Evolutionary conservation across 2,113 vertebrate species (phyloP).

Genomic region (Chlorocebus sabaeus): DNA sequence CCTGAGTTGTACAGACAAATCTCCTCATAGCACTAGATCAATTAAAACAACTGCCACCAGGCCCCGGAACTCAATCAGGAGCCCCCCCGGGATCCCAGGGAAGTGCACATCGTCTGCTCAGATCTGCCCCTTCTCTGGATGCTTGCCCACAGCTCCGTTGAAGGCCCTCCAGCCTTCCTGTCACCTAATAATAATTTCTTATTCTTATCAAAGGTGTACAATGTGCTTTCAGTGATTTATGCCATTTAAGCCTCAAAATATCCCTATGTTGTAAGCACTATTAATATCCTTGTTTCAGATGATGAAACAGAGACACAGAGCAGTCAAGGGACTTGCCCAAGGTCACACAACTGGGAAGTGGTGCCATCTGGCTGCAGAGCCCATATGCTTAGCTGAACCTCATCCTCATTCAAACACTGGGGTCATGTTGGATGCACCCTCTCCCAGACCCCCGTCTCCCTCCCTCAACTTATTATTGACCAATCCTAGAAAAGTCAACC

Average conservation of each 20-base stretch:
- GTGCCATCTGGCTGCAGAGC: neutral
- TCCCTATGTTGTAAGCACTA: neutral
- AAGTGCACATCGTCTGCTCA: neutral
- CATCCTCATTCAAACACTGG: neutral
- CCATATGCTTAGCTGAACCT: neutral
- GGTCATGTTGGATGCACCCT: neutral
- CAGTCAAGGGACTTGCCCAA: neutral
- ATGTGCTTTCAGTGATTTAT: neutral
- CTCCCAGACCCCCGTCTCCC: neutral
- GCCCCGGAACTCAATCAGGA: constrained; percentile 56
- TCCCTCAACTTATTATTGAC: too few relatives aligned
- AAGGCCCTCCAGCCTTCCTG: neutral
- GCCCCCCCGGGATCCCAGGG: neutral
- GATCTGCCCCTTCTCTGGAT: neutral
- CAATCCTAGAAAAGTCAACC: neutral
- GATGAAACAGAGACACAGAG: neutral
- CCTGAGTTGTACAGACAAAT: constrained; percentile 66
- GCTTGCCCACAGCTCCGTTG: neutral
- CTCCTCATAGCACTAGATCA: constrained; percentile 62
- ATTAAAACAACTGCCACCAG: constrained; percentile 72
- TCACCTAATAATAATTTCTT: neutral
- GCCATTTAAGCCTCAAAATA: neutral
- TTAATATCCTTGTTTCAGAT: neutral
- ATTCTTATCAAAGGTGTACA: neutral
- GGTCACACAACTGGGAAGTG: neutral